Base-by-base conservation (phyloP, 2,113 vertebrate genomes). In the Clarias batrachus region DNA sequence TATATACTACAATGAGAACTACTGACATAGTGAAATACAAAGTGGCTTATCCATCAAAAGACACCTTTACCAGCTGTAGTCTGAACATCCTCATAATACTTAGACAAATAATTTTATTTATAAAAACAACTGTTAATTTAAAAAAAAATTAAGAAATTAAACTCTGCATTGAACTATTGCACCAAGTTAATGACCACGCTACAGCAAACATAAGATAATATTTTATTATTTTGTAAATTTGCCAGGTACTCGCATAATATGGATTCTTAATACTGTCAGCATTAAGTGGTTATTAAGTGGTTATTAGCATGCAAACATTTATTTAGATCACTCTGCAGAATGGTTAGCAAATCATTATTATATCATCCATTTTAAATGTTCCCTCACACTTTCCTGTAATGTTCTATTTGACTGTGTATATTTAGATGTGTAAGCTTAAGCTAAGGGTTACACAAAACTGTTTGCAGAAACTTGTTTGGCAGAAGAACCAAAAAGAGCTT, bases 1-100 rank as follows among this genome's bases (percentile, higher is more conserved):
- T 4, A 63, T 77, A 85, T 54, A 77, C 63, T 17, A 23, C 68
- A 30, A 25, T 48, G 23, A 48, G 57, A 27, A 48, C 65, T 76
- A 41, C 59, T 65, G 71, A 65, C 16, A 85, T 23, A 16, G n/a
- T 52, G 16, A 56, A 56, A 54, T 76, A 73, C 19, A 85, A 85
- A 63, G 14, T 21, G 11, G 25, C 17, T 63, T 52, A 23, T 62
- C 33, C 16, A 25, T 41, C 68, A 84, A 83, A 82, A 60, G 7
- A 84, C 56, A 60, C 12, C 30, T 60, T 84, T 62, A 62, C 56
- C 30, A 41, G 5, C 21, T 56, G 13, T 16, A 62, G 14, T 74
- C 23, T 52, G 62, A 84, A 85, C 57, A 77, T 19, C 41, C 10
- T 12, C 12, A 23, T 41, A 56, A 52, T 71, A 52, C 33, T 19